Evolutionary conservation across 2,113 vertebrate species (phyloP).

Genomic region (Orycteropus afer): DNA sequence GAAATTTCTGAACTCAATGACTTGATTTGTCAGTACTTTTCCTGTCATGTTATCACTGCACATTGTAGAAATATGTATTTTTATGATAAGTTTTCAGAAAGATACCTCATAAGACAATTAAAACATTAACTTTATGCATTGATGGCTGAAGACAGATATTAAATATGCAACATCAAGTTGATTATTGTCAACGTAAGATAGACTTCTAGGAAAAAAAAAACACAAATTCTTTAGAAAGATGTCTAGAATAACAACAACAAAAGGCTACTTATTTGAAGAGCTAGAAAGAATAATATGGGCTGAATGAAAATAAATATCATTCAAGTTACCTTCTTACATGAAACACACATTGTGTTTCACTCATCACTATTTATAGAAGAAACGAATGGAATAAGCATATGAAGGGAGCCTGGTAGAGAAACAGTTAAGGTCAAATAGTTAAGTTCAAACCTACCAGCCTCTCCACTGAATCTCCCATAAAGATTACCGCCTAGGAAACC

Average conservation of each 20-base stretch:
- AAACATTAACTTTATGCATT: neutral
- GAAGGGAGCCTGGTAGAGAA: neutral
- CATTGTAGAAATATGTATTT: neutral
- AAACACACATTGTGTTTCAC: conserved; percentile 17
- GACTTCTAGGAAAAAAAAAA: neutral
- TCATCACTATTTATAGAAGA: neutral
- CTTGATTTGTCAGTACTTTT: neutral
- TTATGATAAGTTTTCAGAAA: neutral
- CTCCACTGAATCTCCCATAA: neutral
- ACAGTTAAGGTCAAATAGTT: neutral
- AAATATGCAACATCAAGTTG: neutral
- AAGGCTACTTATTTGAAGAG: neutral
- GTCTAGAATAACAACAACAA: neutral
- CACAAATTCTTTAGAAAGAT: neutral
- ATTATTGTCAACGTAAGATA: neutral
- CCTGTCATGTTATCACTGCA: neutral
- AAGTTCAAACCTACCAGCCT: neutral
- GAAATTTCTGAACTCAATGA: conserved; percentile 21
- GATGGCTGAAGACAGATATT: neutral
- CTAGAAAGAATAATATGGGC: conserved; percentile 15
- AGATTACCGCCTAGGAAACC: neutral
- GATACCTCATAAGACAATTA: neutral
- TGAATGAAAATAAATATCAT: neutral
- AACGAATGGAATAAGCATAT: conserved; percentile 18
- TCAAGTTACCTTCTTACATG: neutral